Conservation (phyloP, 2,888 invertebrate genomes). For the Pharmacophagus antenor region DNA sequence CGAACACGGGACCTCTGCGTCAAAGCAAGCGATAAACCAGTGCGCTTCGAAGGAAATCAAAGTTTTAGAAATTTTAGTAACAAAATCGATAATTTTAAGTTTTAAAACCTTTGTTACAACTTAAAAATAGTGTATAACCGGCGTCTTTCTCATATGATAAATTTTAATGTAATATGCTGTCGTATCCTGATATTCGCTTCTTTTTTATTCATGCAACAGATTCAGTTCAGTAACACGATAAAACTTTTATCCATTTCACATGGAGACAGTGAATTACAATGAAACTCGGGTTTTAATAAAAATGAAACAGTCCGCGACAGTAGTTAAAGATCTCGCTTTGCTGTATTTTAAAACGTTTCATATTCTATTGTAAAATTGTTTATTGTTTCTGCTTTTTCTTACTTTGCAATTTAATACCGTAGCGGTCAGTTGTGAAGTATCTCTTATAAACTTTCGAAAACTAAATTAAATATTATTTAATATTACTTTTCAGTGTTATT, state of each 20-base stretch:
- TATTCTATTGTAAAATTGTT: slow-evolving; percentile 21
- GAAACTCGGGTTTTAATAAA: neutral
- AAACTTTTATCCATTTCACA: neutral
- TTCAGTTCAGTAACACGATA: no score
- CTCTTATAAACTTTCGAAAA: slow-evolving; percentile 6
- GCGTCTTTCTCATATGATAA: no score
- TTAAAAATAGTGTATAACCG: no score
- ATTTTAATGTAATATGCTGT: no score
- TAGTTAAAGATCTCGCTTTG: slow-evolving; percentile 4
- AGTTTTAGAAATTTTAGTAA: no score
- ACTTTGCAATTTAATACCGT: slow-evolving; percentile 20
- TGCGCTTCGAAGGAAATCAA: no score
- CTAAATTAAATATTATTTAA: neutral
- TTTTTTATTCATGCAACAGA: no score
- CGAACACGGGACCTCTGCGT: no score
- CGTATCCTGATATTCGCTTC: no score
- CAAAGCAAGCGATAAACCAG: no score
- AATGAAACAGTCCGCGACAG: slow-evolving; percentile 8
- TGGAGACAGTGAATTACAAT: neutral
- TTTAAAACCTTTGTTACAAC: no score
- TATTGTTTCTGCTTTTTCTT: slow-evolving; percentile 22
- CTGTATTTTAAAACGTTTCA: slow-evolving; percentile 22
- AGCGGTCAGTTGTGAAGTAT: slow-evolving; percentile 10
- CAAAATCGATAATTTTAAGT: no score
- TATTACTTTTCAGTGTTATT: neutral